phyloP scores from a whole-genome alignment of 2,113 vertebrate species.

The Epinephelus moara region DNA sequence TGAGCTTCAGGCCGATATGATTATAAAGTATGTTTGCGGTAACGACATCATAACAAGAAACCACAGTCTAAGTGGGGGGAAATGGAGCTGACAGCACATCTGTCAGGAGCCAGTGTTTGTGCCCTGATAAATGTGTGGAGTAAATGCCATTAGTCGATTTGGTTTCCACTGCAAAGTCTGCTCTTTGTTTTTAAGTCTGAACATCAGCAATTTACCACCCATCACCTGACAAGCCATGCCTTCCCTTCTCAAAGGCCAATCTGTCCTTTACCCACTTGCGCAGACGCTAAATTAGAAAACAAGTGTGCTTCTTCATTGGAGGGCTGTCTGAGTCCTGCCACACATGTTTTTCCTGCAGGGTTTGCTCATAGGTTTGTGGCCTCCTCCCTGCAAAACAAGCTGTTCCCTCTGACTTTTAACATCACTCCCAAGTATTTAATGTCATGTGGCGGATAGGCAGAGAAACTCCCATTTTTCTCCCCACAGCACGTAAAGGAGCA shows the following conservation, averaged over 20 bases:
- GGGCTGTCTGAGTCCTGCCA: background rate
- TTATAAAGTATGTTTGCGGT: conserved; percentile 14
- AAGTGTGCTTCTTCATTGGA: background rate
- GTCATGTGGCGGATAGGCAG: conserved; percentile 56
- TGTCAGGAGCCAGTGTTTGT: conserved; percentile 24
- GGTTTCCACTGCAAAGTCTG: background rate
- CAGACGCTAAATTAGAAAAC: background rate
- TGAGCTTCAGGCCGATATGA: conserved; percentile 13
- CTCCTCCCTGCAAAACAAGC: conserved; percentile 59
- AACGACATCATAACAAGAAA: conserved; percentile 24
- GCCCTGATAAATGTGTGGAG: background rate
- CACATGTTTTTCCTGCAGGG: conserved; percentile 23
- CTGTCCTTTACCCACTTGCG: background rate
- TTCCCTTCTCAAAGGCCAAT: conserved; percentile 8
- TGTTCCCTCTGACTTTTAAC: conserved; percentile 37
- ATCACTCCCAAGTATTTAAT: conserved; percentile 41
- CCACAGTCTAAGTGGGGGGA: conserved; percentile 43
- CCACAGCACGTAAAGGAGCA: conserved; percentile 3
- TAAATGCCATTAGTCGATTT: conserved; percentile 6
- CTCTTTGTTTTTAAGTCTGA: background rate
- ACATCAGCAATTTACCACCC: background rate
- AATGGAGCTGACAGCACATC: conserved; percentile 47
- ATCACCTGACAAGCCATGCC: background rate
- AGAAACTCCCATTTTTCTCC: conserved; percentile 53
- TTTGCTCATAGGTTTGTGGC: conserved; percentile 40